These are phyloP conservation scores for Nothoprocta pentlandii DNA, from an alignment of 2,113 vertebrate species.

Conservation along the genomic window DNA sequence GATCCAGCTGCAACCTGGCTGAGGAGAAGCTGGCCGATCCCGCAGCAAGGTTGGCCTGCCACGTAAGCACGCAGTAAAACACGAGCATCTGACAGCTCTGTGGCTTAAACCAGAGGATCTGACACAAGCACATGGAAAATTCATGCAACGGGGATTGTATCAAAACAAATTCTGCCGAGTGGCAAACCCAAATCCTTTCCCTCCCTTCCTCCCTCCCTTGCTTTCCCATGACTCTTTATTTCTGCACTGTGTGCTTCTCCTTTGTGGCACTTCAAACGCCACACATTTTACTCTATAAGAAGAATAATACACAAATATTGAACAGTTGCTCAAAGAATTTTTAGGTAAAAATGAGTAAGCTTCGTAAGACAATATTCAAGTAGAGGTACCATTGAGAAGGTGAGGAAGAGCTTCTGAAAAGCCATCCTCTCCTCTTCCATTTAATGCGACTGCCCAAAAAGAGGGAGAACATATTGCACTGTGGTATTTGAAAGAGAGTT, in stretches of 20 bases:
- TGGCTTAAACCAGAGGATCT: slow-evolving; percentile 56
- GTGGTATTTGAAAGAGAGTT: neutral
- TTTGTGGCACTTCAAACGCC: neutral
- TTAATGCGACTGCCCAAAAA: neutral
- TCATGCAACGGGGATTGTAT: slow-evolving; percentile 55
- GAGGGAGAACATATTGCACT: rapidly evolving
- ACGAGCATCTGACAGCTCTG: slow-evolving; percentile 47
- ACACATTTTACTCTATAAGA: neutral
- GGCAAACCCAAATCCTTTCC: neutral
- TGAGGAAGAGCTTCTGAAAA: neutral
- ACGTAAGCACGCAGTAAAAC: slow-evolving; percentile 50
- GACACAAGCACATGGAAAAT: slow-evolving; percentile 62
- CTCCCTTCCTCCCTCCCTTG: neutral
- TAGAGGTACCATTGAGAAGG: neutral
- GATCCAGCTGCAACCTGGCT: neutral
- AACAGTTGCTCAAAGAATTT: neutral
- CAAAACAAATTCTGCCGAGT: slow-evolving; percentile 55
- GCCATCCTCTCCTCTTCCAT: neutral
- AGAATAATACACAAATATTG: neutral
- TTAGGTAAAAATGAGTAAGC: neutral
- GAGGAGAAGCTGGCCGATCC: slow-evolving; percentile 4
- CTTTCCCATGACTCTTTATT: neutral
- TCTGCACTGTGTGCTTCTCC: neutral
- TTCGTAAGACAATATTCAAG: neutral
- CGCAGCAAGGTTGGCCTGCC: slow-evolving; percentile 50